phyloP scores from a whole-genome alignment of 2,113 vertebrate genomes.

The Scolopax mira region DNA sequence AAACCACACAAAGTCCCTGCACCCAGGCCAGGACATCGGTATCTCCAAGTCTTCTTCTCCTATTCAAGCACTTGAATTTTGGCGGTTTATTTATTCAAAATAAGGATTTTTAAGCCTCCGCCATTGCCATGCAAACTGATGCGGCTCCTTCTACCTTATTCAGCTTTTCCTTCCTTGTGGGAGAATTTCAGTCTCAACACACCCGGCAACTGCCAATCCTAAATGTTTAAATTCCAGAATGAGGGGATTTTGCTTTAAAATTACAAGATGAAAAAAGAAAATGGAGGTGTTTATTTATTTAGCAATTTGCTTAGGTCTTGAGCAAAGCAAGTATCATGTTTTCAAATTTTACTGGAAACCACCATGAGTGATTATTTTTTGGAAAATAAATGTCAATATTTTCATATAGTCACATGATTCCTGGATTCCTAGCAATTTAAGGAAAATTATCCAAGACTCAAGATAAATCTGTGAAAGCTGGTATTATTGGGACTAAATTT shows the following conservation, averaged over 20 bases:
- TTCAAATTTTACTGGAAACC: background rate
- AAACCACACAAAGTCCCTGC: background rate
- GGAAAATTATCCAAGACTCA: background rate
- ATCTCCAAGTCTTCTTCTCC: background rate
- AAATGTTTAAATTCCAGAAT: background rate
- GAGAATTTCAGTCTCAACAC: background rate
- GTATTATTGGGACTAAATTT: background rate
- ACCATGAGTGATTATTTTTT: background rate
- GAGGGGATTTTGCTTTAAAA: background rate
- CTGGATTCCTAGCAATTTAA: background rate
- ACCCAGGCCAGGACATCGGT: background rate
- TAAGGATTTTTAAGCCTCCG: background rate
- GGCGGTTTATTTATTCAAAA: background rate
- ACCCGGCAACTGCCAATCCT: background rate
- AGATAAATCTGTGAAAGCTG: background rate
- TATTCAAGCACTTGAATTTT: background rate
- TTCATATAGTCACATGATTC: background rate
- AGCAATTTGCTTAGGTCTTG: background rate
- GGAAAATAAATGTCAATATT: background rate
- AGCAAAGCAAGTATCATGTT: background rate
- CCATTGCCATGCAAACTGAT: rapidly evolving
- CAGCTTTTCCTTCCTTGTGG: background rate
- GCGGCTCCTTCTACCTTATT: background rate
- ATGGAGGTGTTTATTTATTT: background rate
- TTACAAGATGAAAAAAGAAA: background rate